Conservation (phyloP, 2,888 invertebrate genomes). For the Limnephilus auricula region DNA sequence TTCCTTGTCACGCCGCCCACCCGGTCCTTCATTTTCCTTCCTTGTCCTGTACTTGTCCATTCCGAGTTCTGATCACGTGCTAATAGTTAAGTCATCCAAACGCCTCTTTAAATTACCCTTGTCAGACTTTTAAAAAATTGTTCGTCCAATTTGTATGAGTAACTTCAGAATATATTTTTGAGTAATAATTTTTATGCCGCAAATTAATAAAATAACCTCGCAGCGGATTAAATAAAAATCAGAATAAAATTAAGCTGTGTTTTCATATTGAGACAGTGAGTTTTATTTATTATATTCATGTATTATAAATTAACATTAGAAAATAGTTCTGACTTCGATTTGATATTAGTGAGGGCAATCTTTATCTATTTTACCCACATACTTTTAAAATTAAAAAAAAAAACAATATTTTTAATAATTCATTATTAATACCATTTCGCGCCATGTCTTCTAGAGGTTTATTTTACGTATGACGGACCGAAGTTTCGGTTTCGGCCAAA, state of each 20-base stretch:
- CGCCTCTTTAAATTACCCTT: neutral
- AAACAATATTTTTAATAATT: neutral
- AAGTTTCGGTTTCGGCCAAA: too few relatives aligned
- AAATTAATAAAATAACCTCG: neutral
- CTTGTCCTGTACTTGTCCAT: neutral
- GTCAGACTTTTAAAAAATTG: neutral
- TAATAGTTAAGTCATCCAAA: neutral
- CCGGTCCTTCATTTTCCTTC: neutral
- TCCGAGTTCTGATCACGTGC: constrained; percentile 21
- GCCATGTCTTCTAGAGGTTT: neutral
- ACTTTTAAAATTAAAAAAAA: too few relatives aligned
- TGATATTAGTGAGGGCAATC: neutral
- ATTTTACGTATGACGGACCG: neutral
- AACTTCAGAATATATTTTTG: too few relatives aligned
- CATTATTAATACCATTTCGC: neutral
- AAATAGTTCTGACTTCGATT: neutral
- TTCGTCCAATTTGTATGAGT: neutral
- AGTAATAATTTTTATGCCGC: neutral
- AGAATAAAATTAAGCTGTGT: neutral
- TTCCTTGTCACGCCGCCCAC: constrained; percentile 2
- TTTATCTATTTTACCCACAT: too few relatives aligned
- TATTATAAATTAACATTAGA: neutral
- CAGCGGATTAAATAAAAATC: neutral
- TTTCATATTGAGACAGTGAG: neutral
- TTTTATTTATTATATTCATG: too few relatives aligned